Base-by-base conservation (phyloP, 1,140 invertebrate genomes). In the Lordiphosa mommai region DNA sequence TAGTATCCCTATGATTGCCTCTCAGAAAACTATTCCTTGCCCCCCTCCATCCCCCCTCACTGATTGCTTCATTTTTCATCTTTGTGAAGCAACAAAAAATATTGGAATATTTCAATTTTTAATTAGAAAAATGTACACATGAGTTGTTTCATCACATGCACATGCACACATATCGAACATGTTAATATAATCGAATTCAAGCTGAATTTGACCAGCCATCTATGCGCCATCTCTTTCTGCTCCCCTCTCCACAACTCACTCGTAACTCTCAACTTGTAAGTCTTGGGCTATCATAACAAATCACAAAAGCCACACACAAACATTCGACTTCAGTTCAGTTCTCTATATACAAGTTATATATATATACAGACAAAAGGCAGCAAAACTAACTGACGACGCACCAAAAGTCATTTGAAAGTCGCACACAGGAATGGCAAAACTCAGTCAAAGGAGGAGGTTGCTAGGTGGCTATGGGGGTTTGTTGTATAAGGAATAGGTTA, bases 101-200 rank as follows among this genome's bases (percentile, higher is more conserved):
- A 7, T 17, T 27, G 16, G 9, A 52, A 46, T 51, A 51, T 87
- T 84, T 59, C 85, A 72, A 86, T 84, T 86, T 80, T 87, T 87
- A 84, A 87, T 87, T 87, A 73, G 84, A 87, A 87, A 80, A 38
- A 71, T 80, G 70, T 73, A 55, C 84, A 86, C 73, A 86, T 80
- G 82, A 86, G 73, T 84, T 72, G 77, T 63, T 76, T 55, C 43
- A 49, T 59, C 79, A 85, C 3, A n/a, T 10, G 3, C 33, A 34
- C 7, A 34, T 1, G 12, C 4, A 34, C 14, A 36, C 34, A 10
- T 10, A 34, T 5, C n/a, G 5, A 34, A 34, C 33, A 34, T 2
- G 9, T 5, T 12, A 34, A 34, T 10, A 34, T 10, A 12, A 5
- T 34, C 33, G 12, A 23, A 23, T 23, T 23, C 5, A 0, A 23